Evolutionary conservation across 2,113 vertebrate species (phyloP).

Genomic region (Caloenas nicobarica): DNA sequence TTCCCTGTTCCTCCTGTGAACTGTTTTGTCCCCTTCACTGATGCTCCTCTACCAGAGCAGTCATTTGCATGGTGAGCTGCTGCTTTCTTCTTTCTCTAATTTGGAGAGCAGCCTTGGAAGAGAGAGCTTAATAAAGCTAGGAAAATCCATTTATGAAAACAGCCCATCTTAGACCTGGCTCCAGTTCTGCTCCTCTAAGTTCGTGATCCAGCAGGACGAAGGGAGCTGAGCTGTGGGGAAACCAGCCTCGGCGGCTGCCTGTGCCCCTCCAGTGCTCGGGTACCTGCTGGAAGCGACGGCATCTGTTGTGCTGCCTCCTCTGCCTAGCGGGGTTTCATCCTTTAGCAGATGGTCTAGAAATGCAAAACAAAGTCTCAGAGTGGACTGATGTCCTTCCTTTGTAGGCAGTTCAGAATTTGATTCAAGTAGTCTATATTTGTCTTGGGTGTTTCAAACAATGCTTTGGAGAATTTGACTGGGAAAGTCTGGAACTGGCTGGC

Average conservation of each 20-base stretch:
- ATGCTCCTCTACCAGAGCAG: background rate
- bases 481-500: background rate
- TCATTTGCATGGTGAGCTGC: background rate
- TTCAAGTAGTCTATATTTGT: background rate
- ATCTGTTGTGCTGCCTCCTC: background rate
- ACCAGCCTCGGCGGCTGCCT: background rate
- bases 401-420: background rate
- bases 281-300: background rate
- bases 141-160: background rate
- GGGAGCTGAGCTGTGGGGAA: background rate
- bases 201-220: background rate
- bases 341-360: slow-evolving; percentile 16
- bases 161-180: fast-evolving
- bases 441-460: background rate
- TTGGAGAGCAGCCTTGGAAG: background rate
- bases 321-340: background rate
- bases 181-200: background rate
- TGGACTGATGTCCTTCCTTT: background rate
- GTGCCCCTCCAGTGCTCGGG: background rate
- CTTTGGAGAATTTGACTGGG: background rate
- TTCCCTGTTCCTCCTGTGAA: background rate
- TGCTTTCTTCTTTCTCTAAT: background rate
- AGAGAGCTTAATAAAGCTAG: background rate
- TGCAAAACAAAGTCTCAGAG: background rate
- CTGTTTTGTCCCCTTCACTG: background rate